A percentile compares a stretch with the other conserved stretches of the same genome.
phyloP scores from a whole-genome alignment of 2,113 vertebrate species.

The Hippocampus mohnikei region DNA sequence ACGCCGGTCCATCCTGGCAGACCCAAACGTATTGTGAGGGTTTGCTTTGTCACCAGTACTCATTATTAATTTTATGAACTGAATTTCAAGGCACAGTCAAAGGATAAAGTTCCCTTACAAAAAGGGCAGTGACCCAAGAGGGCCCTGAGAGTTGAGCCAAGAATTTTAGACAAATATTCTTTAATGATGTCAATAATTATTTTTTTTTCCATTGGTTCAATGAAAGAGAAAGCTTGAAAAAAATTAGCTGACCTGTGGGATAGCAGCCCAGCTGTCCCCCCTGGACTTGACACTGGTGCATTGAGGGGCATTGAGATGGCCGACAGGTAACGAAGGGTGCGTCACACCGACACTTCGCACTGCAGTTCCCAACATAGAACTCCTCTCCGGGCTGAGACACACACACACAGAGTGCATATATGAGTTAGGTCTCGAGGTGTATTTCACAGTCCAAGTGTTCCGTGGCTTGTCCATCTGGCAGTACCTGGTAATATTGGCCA shows the following conservation, averaged over 20 bases:
- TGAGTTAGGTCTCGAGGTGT: background rate
- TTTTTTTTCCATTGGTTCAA: too few relatives aligned
- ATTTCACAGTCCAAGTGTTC: background rate
- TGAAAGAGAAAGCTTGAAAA: too few relatives aligned
- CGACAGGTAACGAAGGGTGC: slow-evolving; percentile 51
- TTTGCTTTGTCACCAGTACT: too few relatives aligned
- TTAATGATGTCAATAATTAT: too few relatives aligned
- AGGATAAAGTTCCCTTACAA: too few relatives aligned
- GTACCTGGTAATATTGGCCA: slow-evolving; percentile 72
- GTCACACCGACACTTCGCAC: slow-evolving; percentile 57
- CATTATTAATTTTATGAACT: too few relatives aligned
- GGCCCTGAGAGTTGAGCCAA: too few relatives aligned
- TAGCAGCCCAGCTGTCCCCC: slow-evolving; percentile 71
- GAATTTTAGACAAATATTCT: too few relatives aligned
- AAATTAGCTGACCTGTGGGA: slow-evolving; percentile 59
- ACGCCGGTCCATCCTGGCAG: too few relatives aligned
- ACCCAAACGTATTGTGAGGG: too few relatives aligned
- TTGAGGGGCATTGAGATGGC: slow-evolving; percentile 55
- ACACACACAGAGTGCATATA: slow-evolving; percentile 4
- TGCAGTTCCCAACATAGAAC: slow-evolving; percentile 65
- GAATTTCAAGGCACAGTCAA: too few relatives aligned
- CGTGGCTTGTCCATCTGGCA: background rate
- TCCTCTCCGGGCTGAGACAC: slow-evolving; percentile 65
- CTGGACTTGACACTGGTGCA: slow-evolving; percentile 65
- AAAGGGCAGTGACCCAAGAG: too few relatives aligned